Base-by-base conservation (phyloP, 2,113 vertebrate species). In the Urocolius indicus region DNA sequence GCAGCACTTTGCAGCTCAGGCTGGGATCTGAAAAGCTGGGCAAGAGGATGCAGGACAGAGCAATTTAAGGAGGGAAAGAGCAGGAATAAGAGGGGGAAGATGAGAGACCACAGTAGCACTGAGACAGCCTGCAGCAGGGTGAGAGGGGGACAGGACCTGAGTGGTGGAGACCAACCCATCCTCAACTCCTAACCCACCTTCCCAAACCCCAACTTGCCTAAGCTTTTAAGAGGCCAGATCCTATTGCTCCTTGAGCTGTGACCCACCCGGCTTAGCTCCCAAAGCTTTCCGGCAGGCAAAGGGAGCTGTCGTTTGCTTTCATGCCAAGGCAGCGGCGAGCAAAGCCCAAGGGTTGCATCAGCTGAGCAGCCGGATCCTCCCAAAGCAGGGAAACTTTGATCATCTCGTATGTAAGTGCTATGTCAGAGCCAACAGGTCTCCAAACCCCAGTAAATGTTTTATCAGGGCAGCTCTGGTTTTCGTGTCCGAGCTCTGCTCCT, bases 281-380 rank as follows among this genome's bases (percentile, higher is more conserved):
- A 86, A 87, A 96, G 81, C 84, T 95, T 93, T 90, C 89, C 84
- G 95, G 66, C 4, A 84, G 84, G 65, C 83, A 95, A 97, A 87
- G 84, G 91, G 76, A 86, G 69, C 5, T 1, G 30, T 62, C 49
- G 18, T 90, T 93, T 87, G 93, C 79, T 94, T 80, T 87, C 91
- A 82, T 62, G 89, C 92, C 65, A 46, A 94, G 67, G n/a, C 49
- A 18, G 90, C 57, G 76, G 88, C 20, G 67, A 95, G 90, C 93
- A 95, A 96, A 94, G 76, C 94, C 93, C 95, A 84, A 75, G 87
- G 93, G 90, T 8, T 84, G 81, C 65, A 78, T 96, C 49, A 63
- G 87, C 91, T 93, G 59, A 95, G 71, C 67, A 92, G 71, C 51
- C 13, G 0, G 69, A 71, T 95, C 74, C 69, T 80, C 87, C 20